Conservation (phyloP, 2,797 vertebrate species). For the Okamejei kenojei region DNA sequence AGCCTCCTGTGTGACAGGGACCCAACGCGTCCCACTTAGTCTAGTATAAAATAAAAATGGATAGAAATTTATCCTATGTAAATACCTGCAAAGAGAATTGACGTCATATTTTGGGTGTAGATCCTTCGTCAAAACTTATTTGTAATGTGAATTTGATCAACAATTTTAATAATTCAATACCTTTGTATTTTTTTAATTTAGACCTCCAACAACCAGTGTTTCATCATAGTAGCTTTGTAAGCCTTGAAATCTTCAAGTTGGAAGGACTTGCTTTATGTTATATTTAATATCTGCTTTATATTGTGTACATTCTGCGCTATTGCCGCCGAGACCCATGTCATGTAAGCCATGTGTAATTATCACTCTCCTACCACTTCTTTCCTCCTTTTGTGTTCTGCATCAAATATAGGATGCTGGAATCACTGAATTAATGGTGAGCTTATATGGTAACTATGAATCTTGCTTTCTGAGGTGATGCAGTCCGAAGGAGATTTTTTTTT, state of each 20-base stretch:
- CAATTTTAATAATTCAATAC: not conserved
- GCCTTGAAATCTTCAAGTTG: not conserved
- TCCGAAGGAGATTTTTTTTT: not conserved
- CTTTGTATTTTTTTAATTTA: too few relatives aligned
- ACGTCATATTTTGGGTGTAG: not conserved
- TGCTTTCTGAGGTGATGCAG: not conserved
- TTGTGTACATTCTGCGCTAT: not conserved
- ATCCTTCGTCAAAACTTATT: not conserved
- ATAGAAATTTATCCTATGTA: not conserved
- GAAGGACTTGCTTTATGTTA: too few relatives aligned
- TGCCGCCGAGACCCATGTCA: not conserved
- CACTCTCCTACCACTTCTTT: not conserved
- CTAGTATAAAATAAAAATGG: not conserved
- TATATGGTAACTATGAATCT: not conserved
- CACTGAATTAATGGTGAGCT: not conserved
- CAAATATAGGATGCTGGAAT: not conserved
- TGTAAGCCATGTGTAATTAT: not conserved
- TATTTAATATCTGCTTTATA: not conserved
- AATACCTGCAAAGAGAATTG: not conserved
- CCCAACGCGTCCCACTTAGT: too few relatives aligned
- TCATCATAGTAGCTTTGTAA: not conserved
- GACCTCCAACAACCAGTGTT: not conserved
- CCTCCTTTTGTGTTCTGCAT: not conserved
- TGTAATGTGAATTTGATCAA: not conserved
- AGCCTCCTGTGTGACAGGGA: too few relatives aligned